Conservation (phyloP, 1,140 invertebrate species). For the Brachionus sp. region DNA sequence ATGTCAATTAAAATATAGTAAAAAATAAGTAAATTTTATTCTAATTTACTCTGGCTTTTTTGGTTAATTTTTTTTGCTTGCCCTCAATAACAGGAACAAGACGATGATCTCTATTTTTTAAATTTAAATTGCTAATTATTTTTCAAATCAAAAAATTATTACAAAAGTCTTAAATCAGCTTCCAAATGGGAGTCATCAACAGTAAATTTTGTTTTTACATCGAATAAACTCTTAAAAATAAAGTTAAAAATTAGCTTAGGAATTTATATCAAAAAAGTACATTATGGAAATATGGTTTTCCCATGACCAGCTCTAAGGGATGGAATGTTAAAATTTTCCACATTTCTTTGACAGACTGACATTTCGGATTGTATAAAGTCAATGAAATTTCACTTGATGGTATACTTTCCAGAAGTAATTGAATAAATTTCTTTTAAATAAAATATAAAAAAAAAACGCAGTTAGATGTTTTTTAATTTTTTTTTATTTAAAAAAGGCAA, state of each 20-base stretch:
- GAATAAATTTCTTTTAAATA: conserved; percentile 23
- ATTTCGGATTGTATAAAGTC: conserved; percentile 12
- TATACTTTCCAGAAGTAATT: conserved; percentile 28
- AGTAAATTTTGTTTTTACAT: conserved; percentile 43
- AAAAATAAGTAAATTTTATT: neutral
- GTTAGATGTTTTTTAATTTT: too few relatives aligned
- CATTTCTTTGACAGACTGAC: conserved; percentile 19
- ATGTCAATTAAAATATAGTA: neutral
- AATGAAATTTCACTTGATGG: conserved; percentile 30
- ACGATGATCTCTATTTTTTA: neutral
- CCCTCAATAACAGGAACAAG: neutral
- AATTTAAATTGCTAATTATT: too few relatives aligned
- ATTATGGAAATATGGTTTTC: conserved; percentile 33
- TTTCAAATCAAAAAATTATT: neutral
- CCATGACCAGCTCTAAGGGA: conserved; percentile 23
- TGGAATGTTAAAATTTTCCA: conserved; percentile 45
- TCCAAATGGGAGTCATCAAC: neutral
- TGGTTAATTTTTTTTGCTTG: conserved; percentile 4
- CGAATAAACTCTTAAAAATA: conserved; percentile 28
- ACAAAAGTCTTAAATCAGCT: neutral
- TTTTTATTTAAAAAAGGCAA: too few relatives aligned
- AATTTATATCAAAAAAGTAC: neutral
- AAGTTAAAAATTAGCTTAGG: neutral
- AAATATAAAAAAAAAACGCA: neutral
- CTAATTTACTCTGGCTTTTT: neutral